Percentiles rank a stretch among this genome's conserved stretches.
Evolutionary conservation across 2,797 vertebrate species (phyloP).

Genomic region (Hyperoplus immaculatus): DNA sequence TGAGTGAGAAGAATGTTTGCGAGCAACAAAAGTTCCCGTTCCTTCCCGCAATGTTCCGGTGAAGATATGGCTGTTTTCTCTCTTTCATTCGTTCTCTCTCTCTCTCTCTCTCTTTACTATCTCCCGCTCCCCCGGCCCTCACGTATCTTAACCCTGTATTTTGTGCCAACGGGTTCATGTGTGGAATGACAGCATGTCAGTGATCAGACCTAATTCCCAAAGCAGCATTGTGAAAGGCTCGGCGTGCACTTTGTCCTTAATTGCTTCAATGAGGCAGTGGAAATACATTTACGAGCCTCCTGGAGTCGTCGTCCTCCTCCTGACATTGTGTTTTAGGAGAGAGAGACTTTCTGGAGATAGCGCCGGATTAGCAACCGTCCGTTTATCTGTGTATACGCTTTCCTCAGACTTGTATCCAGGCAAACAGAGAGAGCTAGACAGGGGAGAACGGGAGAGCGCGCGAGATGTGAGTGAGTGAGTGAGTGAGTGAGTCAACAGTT

Average conservation of each 20-base stretch:
- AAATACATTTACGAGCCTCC: slow-evolving; percentile 71
- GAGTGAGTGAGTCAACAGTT: slow-evolving; percentile 64
- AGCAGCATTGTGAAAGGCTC: slow-evolving; percentile 74
- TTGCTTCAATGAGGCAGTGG: slow-evolving; percentile 74
- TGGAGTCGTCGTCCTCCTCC: slow-evolving; percentile 65
- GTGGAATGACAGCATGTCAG: slow-evolving; percentile 69
- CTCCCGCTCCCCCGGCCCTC: slow-evolving; percentile 2
- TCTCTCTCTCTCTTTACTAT: neutral
- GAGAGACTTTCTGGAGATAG: slow-evolving; percentile 59
- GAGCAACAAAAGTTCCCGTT: slow-evolving; percentile 8
- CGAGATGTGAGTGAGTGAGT: slow-evolving; percentile 19
- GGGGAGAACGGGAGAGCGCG: slow-evolving; percentile 30
- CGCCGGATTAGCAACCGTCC: slow-evolving; percentile 62
- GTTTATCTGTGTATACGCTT: slow-evolving; percentile 56
- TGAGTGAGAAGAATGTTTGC: slow-evolving; percentile 15
- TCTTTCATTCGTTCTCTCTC: neutral
- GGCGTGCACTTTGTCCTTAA: slow-evolving; percentile 76
- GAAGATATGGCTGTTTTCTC: slow-evolving; percentile 30
- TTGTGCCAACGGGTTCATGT: slow-evolving; percentile 57
- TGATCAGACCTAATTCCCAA: slow-evolving; percentile 69
- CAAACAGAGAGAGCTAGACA: slow-evolving; percentile 47
- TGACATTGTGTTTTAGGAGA: slow-evolving; percentile 56
- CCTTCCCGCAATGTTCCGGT: slow-evolving; percentile 10
- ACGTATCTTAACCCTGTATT: slow-evolving; percentile 30
- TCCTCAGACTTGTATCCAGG: slow-evolving; percentile 61